These are phyloP conservation scores for Pyrgilauda ruficollis DNA, from an alignment of 2,113 vertebrate species.

Conservation along the genomic window DNA sequence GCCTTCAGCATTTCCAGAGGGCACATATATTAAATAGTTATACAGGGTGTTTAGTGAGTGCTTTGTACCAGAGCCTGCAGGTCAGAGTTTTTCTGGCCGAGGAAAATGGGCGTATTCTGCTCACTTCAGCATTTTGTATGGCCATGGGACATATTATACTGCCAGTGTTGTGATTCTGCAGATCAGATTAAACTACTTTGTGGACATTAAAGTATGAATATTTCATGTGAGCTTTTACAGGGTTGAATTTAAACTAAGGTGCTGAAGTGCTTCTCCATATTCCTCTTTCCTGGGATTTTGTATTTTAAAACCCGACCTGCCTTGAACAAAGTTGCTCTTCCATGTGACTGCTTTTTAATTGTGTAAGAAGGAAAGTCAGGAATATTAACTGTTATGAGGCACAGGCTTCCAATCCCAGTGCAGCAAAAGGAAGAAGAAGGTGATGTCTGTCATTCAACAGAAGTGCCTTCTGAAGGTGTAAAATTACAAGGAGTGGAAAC, in stretches of 20 bases:
- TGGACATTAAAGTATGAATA: slow-evolving; percentile 76
- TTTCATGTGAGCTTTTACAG: slow-evolving; percentile 66
- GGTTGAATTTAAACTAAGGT: slow-evolving; percentile 64
- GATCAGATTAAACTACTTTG: slow-evolving; percentile 71
- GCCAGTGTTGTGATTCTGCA: slow-evolving; percentile 58
- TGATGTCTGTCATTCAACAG: background rate
- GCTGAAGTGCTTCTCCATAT: slow-evolving; percentile 29
- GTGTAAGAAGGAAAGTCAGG: background rate
- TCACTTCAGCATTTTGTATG: slow-evolving; percentile 58
- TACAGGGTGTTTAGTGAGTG: background rate
- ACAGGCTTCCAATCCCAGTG: background rate
- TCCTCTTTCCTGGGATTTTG: slow-evolving; percentile 30
- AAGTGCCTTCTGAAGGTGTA: background rate
- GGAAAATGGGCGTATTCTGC: background rate
- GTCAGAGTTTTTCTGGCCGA: slow-evolving; percentile 32
- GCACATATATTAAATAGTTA: background rate
- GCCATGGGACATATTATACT: slow-evolving; percentile 45
- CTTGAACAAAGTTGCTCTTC: slow-evolving; percentile 2
- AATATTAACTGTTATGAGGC: background rate
- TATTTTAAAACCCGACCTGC: slow-evolving; percentile 7
- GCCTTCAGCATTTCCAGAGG: slow-evolving; percentile 14
- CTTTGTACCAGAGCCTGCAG: background rate
- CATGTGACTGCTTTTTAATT: background rate
- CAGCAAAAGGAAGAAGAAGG: background rate
- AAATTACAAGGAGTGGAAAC: slow-evolving; percentile 8